These are phyloP conservation scores for Limnephilus rhombicus DNA, from an alignment of 2,888 invertebrate genomes.

Conservation along the genomic window DNA sequence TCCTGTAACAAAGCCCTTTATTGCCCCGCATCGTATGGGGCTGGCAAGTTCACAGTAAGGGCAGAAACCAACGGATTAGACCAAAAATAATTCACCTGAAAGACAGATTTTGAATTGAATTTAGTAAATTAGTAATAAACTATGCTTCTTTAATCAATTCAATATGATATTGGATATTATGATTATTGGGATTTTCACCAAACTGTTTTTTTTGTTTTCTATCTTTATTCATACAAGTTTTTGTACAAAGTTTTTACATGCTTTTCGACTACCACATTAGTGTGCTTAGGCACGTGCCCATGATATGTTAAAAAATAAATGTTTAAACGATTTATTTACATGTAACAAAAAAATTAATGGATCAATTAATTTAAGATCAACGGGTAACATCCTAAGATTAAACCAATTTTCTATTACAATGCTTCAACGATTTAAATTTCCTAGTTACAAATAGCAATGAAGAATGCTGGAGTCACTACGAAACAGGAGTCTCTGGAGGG, in stretches of 20 bases:
- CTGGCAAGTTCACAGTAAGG: no score
- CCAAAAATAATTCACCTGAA: no score
- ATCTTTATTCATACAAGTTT: no score
- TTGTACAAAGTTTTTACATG: no score
- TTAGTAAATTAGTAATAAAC: no score
- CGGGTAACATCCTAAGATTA: neutral
- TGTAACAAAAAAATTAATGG: neutral
- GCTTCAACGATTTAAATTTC: neutral
- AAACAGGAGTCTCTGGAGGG: neutral
- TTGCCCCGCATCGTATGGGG: no score
- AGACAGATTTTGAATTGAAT: no score
- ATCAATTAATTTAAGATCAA: neutral
- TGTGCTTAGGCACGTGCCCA: no score
- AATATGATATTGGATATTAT: neutral
- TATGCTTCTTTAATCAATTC: neutral
- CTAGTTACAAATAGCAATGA: neutral
- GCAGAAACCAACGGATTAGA: neutral
- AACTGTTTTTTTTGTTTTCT: neutral
- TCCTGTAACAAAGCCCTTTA: no score
- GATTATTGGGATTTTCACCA: neutral
- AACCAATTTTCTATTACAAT: neutral
- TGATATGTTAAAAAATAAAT: neutral
- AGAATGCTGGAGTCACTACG: neutral
- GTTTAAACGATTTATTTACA: neutral
- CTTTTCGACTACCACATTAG: no score